Conservation (phyloP, 2,113 vertebrate genomes). For the Dasyornis broadbenti region DNA sequence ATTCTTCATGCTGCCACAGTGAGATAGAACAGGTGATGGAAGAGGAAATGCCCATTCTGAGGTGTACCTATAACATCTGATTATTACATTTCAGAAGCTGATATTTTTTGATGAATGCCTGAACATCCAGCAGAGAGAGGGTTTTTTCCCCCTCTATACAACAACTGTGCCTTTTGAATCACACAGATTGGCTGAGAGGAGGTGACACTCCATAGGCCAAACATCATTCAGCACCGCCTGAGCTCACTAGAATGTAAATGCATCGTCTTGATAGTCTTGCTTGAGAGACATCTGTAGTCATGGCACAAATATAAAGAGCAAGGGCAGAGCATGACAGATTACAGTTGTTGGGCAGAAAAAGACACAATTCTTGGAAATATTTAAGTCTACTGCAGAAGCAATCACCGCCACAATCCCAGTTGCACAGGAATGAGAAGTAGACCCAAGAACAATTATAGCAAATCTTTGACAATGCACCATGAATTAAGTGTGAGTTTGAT, state of each 20-base stretch:
- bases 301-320: background rate
- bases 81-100: conserved; percentile 19
- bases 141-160: background rate
- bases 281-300: conserved; percentile 39
- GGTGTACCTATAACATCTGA: background rate
- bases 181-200: conserved; percentile 12
- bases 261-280: background rate
- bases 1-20: background rate
- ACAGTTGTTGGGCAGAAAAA: background rate
- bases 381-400: background rate
- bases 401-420: background rate
- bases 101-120: conserved; percentile 36
- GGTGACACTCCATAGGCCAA: background rate
- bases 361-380: background rate
- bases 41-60: background rate
- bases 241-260: conserved; percentile 47
- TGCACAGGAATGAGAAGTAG: background rate
- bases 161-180: conserved; percentile 38
- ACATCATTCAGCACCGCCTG: background rate
- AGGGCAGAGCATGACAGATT: conserved; percentile 22
- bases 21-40: background rate
- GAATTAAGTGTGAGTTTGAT: background rate
- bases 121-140: background rate
- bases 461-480: background rate
- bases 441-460: background rate